Evolutionary conservation across 2,888 invertebrate genomes (phyloP), one percentile per base, ranked within the genome.

Genomic region (Aphodius sticticus): DNA sequence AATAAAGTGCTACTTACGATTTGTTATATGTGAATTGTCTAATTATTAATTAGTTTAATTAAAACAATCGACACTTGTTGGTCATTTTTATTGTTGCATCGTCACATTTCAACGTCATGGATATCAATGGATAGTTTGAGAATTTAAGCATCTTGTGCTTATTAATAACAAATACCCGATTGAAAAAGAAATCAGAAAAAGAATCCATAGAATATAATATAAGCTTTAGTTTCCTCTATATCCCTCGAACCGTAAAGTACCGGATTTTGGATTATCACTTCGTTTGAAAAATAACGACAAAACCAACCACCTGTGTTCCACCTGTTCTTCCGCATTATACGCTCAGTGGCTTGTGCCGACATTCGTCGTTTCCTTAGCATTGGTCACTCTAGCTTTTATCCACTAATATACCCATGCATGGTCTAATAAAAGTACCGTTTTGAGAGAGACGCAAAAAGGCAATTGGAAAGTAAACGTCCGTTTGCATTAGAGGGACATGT

Each of bases 301-400:
- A 71, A 35, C n/a, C n/a, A n/a, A 74, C 37, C 74, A 74, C 74
- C 74, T 74, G 74, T 74, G 35, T 74, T 35, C 74, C 74, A 74
- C 74, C 74, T 74, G 74, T 74, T 74, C 74, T 74, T 74, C 74
- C 74, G 74, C 37, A 74, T 74, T 74, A 26, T 37, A 74, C 36
- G 74, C 36, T 74, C 35, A 37, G 37, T 36, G 37, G 74, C 74
- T 53, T 53, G 53, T 53, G 53, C 53, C 53, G 7, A 53, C 53
- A 53, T 53, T 53, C 12, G 9, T 53, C 53, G 53, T 53, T 53
- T 53, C 12, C 53, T 53, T 53, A 53, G 6, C 6, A 38, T 38
- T 38, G 38, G 53, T 53, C 12, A 9, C 53, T 12, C 12, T 53
- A 53, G 53, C 53, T 53, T 38, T 53, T 53, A 53, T 53, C 53